These are phyloP conservation scores for Parotia lawesii DNA, from an alignment of 2,113 vertebrate genomes.

Conservation along the genomic window DNA sequence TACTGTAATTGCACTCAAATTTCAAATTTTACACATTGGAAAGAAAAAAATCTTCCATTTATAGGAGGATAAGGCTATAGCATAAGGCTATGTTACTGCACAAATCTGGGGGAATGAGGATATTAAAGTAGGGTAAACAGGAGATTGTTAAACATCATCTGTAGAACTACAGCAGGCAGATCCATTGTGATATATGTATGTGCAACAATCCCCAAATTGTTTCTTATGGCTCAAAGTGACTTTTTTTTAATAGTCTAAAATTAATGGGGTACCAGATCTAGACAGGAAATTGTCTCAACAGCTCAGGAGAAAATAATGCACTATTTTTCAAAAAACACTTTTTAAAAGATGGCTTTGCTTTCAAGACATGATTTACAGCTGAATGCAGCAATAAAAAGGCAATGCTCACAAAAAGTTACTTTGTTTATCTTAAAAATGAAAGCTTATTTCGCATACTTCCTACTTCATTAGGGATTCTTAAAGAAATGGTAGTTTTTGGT, in stretches of 20 bases:
- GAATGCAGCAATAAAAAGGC: constrained; percentile 44
- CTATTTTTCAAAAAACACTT: constrained; percentile 45
- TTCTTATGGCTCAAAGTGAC: not conserved
- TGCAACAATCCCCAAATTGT: not conserved
- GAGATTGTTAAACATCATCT: not conserved
- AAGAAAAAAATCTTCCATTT: not conserved
- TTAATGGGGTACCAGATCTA: not conserved
- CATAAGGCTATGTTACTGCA: not conserved
- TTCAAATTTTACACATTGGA: not conserved
- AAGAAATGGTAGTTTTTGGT: constrained; percentile 24
- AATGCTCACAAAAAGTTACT: constrained; percentile 38
- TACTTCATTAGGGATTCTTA: constrained; percentile 4
- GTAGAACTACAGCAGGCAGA: not conserved
- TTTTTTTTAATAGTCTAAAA: not conserved
- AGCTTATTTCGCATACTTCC: constrained; percentile 43
- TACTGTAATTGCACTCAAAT: constrained; percentile 1
- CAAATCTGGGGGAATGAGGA: not conserved
- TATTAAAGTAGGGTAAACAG: not conserved
- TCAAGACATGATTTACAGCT: constrained; percentile 60
- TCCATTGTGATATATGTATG: not conserved
- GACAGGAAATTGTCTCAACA: constrained; percentile 37
- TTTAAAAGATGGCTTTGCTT: constrained; percentile 54
- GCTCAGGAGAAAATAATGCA: constrained; percentile 49
- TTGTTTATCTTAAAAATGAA: constrained; percentile 64
- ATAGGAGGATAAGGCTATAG: not conserved